These are phyloP conservation scores for Cydia strobilella DNA, from an alignment of 1,140 invertebrate species.

Conservation along the genomic window DNA sequence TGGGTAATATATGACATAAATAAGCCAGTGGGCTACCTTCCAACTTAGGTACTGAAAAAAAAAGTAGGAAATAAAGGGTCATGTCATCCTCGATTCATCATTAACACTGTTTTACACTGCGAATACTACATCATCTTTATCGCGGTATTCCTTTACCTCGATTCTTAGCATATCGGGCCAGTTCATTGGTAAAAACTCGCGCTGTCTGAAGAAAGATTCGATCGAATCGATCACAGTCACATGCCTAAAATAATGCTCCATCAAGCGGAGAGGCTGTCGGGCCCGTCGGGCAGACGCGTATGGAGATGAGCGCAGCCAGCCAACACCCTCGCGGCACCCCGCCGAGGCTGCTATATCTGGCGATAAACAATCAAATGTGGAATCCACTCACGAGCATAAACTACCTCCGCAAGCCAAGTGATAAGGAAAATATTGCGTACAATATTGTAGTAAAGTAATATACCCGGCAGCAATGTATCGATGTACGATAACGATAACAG, in stretches of 20 bases:
- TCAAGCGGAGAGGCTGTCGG: constrained; percentile 50
- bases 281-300: constrained; percentile 51
- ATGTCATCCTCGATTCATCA: constrained; percentile 57
- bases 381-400: constrained; percentile 40
- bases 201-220: constrained; percentile 68
- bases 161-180: constrained; percentile 31
- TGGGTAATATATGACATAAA: too few species aligned
- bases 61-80: constrained; percentile 38
- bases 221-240: constrained; percentile 77
- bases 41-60: not conserved
- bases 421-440: constrained; percentile 30
- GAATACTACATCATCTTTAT: constrained; percentile 58
- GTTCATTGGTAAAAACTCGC: constrained; percentile 50
- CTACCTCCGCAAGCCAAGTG: constrained; percentile 27
- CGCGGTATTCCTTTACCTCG: constrained; percentile 43
- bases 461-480: constrained; percentile 32
- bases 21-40: too few species aligned
- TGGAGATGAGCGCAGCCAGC: constrained; percentile 54
- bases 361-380: constrained; percentile 55
- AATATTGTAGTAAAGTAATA: constrained; percentile 31
- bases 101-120: constrained; percentile 50
- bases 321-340: constrained; percentile 53
- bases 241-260: constrained; percentile 74
- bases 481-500: constrained; percentile 30
- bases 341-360: constrained; percentile 51